Conservation (phyloP, 2,797 vertebrate genomes). For the Myotis vivesi region DNA sequence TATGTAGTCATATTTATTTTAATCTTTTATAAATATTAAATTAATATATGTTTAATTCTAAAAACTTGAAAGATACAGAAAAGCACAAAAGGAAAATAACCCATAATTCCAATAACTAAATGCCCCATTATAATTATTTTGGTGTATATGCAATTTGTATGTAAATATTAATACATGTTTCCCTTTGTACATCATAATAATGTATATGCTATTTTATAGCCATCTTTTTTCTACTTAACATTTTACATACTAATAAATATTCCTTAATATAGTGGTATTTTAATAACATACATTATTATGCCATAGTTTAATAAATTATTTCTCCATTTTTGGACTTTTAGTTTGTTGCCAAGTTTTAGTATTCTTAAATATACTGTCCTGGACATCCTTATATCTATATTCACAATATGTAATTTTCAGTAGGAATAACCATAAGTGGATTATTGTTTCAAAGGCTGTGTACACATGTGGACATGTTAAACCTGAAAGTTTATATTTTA, state of each 20-base stretch:
- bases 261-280: neutral
- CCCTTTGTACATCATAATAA: neutral
- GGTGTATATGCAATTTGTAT: neutral
- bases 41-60: neutral
- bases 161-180: neutral
- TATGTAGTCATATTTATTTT: neutral
- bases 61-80: neutral
- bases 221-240: conserved; percentile 11
- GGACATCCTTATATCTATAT: neutral
- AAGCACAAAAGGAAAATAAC: neutral
- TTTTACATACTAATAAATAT: neutral
- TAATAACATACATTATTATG: neutral
- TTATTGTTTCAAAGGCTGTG: neutral
- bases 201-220: neutral
- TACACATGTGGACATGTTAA: neutral
- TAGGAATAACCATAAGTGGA: neutral
- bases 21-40: neutral
- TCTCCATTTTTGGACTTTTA: neutral
- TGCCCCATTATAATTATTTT: neutral
- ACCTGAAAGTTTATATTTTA: neutral
- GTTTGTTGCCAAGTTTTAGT: neutral
- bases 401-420: neutral
- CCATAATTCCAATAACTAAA: neutral
- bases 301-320: conserved; percentile 1
- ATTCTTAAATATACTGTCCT: neutral